phyloP scores from a whole-genome alignment of 2,888 invertebrate species.

The Rhagophthalmus giganteus region DNA sequence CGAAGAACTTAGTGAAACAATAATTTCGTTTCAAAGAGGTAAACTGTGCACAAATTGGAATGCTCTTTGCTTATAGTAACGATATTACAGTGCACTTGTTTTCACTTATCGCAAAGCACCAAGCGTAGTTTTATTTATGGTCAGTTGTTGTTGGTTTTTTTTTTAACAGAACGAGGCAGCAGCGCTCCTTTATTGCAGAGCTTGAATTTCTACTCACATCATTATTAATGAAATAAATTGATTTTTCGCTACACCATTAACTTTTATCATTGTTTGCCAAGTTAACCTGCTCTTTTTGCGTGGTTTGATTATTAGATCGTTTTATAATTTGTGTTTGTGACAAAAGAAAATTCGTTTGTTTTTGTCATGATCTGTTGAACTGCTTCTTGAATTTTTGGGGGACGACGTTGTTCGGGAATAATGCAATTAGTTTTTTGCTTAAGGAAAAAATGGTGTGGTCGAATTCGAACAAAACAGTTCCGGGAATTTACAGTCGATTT shows the following conservation, averaged over 20 bases:
- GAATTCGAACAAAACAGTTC: no score
- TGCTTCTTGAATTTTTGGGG: no score
- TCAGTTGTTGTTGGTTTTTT: no score
- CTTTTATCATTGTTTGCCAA: not conserved
- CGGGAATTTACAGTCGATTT: no score
- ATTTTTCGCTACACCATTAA: no score
- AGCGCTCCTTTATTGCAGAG: conserved; percentile 1
- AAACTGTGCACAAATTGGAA: conserved; percentile 55
- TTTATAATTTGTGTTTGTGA: no score
- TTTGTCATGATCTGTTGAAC: no score
- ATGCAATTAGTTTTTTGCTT: no score
- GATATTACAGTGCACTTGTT: conserved; percentile 18
- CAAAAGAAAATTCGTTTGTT: no score
- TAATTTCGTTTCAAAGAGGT: conserved; percentile 99
- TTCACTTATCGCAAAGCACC: conserved; percentile 8
- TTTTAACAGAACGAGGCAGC: conserved; percentile 8
- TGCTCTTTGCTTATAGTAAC: conserved; percentile 21
- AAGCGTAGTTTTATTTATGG: conserved; percentile 1
- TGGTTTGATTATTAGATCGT: not conserved
- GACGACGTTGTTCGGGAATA: no score
- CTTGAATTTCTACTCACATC: conserved; percentile 1
- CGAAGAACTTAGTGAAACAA: conserved; percentile 97
- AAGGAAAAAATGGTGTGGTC: no score
- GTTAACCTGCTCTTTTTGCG: no score
- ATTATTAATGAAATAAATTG: conserved; percentile 1